Conservation (phyloP, 2,888 invertebrate species). For the Tyria jacobaeae region DNA sequence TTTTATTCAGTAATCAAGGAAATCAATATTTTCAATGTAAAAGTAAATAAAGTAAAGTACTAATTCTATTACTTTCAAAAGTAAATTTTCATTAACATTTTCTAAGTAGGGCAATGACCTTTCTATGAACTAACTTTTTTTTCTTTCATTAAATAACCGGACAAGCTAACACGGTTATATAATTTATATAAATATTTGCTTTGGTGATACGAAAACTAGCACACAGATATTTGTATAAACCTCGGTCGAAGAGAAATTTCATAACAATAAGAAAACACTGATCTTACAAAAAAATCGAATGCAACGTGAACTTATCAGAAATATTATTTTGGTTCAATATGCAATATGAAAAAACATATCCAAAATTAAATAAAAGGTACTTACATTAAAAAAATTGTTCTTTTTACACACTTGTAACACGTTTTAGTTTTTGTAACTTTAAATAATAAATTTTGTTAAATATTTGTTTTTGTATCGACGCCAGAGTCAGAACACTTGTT, state of each 20-base stretch:
- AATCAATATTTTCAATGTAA: too few relatives aligned
- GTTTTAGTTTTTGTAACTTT: background rate
- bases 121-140: slow-evolving; percentile 27
- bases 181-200: slow-evolving; percentile 1
- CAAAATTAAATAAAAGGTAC: background rate
- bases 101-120: slow-evolving; percentile 43
- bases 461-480: slow-evolving; percentile 24
- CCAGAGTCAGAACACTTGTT: slow-evolving; percentile 10
- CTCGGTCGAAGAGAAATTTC: background rate
- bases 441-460: background rate
- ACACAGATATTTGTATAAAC: background rate
- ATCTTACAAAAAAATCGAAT: too few relatives aligned
- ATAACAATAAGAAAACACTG: background rate
- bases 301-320: too few relatives aligned
- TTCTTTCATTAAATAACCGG: slow-evolving; percentile 26
- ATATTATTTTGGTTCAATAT: too few relatives aligned
- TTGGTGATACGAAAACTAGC: background rate
- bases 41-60: too few relatives aligned
- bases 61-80: background rate
- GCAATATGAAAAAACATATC: too few relatives aligned
- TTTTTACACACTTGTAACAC: background rate
- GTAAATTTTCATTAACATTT: background rate
- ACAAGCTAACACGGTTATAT: slow-evolving; percentile 11
- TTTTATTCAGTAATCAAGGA: too few relatives aligned
- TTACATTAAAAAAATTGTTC: background rate